phyloP scores from a whole-genome alignment of 2,113 vertebrate species.

The Eurystomus gularis region DNA sequence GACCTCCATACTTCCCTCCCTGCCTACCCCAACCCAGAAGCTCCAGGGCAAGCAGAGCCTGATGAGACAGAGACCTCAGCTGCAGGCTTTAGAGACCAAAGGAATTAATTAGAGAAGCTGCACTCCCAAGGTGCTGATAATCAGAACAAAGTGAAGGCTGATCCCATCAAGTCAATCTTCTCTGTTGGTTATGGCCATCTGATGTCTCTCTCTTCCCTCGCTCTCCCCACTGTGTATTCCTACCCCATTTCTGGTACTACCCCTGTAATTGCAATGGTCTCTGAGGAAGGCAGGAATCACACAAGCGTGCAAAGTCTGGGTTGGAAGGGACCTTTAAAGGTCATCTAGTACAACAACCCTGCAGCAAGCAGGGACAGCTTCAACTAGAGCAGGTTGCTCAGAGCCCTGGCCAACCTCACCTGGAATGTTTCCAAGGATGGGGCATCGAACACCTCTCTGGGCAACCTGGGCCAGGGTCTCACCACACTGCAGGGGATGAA shows the following conservation, averaged over 20 bases:
- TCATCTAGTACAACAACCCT: not conserved
- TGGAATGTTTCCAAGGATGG: too few relatives aligned
- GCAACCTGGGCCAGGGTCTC: not conserved
- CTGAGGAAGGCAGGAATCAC: not conserved
- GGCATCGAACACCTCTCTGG: not conserved
- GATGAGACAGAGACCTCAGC: not conserved
- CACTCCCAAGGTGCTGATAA: conserved; percentile 11
- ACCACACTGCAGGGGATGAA: not conserved
- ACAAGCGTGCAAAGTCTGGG: not conserved
- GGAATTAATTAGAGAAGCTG: not conserved
- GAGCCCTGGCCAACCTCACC: not conserved
- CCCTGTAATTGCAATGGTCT: fast-evolving
- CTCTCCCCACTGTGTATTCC: fast-evolving
- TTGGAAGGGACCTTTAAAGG: not conserved
- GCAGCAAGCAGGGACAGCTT: not conserved
- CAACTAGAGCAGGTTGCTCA: not conserved
- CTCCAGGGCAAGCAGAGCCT: not conserved
- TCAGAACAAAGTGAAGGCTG: not conserved
- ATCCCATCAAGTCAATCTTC: conserved; percentile 30
- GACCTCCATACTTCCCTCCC: fast-evolving
- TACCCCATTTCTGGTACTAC: too few relatives aligned
- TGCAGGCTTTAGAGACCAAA: not conserved
- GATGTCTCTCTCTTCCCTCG: not conserved
- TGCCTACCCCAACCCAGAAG: not conserved
- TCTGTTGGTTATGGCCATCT: not conserved